These are phyloP conservation scores for Helostoma temminkii DNA, from an alignment of 2,797 vertebrate species.

Conservation along the genomic window DNA sequence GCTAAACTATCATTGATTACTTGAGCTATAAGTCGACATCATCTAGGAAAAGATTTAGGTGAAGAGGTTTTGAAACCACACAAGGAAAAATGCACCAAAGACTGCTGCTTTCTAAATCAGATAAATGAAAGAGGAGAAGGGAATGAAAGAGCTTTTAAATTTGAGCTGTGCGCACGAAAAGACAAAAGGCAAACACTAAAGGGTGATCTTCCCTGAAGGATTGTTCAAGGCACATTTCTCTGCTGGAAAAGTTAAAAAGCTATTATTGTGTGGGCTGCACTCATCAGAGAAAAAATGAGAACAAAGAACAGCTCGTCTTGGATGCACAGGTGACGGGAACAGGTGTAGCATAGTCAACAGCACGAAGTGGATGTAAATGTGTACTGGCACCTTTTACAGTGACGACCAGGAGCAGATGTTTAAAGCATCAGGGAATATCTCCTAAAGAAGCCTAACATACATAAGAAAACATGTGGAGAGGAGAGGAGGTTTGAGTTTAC, in stretches of 20 bases:
- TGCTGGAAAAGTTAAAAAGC: slow-evolving; percentile 7
- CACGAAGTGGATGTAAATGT: not conserved
- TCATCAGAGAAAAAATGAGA: not conserved
- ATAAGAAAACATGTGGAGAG: no score
- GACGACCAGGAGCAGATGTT: no score
- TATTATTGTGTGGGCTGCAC: slow-evolving; percentile 11
- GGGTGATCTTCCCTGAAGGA: not conserved
- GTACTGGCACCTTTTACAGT: not conserved
- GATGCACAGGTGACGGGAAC: slow-evolving; percentile 7
- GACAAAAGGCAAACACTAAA: slow-evolving; percentile 4
- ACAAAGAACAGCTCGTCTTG: slow-evolving; percentile 4
- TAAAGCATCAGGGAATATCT: no score
- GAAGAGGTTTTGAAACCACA: not conserved
- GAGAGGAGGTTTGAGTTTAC: no score
- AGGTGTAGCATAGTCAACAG: not conserved
- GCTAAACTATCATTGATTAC: not conserved
- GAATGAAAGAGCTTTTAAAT: slow-evolving; percentile 1
- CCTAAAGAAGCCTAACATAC: no score
- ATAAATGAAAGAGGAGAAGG: no score
- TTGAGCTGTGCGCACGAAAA: not conserved
- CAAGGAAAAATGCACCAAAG: not conserved
- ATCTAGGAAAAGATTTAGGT: not conserved
- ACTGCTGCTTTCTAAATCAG: not conserved
- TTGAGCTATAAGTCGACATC: not conserved
- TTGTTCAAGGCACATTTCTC: slow-evolving; percentile 12